These are phyloP conservation scores for Neodiprion virginianus DNA, from an alignment of 1,140 invertebrate genomes.

Conservation along the genomic window DNA sequence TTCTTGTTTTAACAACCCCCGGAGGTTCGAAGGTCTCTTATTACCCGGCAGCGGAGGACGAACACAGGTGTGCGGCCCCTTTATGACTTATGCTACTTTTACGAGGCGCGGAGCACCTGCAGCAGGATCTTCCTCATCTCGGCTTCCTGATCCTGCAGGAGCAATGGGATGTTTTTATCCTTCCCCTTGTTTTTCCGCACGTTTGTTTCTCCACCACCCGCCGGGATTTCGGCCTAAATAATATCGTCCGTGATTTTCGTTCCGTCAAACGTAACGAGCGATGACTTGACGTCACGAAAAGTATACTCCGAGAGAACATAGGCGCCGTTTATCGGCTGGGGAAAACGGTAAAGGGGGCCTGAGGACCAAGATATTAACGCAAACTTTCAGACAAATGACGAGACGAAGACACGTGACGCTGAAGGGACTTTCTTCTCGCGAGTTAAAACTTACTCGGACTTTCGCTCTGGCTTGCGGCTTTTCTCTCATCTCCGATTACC, in stretches of 20 bases:
- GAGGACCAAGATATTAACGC: background rate
- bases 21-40: constrained; percentile 32
- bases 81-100: constrained; percentile 23
- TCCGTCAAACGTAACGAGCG: background rate
- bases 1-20: constrained; percentile 40
- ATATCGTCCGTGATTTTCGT: too few species aligned
- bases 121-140: background rate
- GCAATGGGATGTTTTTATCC: background rate
- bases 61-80: constrained; percentile 37
- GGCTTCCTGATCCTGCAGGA: background rate
- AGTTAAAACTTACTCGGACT: too few species aligned
- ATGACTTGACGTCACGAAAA: background rate
- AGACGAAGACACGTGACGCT: background rate
- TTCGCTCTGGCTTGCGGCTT: too few species aligned
- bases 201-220: too few species aligned
- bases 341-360: background rate
- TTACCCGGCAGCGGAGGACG: constrained; percentile 37
- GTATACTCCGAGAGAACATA: background rate
- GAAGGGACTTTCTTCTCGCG: too few species aligned
- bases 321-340: too few species aligned
- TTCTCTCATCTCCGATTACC: too few species aligned
- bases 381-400: background rate
- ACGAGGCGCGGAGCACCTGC: background rate
- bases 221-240: too few species aligned
- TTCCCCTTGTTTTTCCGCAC: too few species aligned